Conservation (phyloP, 2,888 invertebrate species). For the Eristalis arbustorum region DNA sequence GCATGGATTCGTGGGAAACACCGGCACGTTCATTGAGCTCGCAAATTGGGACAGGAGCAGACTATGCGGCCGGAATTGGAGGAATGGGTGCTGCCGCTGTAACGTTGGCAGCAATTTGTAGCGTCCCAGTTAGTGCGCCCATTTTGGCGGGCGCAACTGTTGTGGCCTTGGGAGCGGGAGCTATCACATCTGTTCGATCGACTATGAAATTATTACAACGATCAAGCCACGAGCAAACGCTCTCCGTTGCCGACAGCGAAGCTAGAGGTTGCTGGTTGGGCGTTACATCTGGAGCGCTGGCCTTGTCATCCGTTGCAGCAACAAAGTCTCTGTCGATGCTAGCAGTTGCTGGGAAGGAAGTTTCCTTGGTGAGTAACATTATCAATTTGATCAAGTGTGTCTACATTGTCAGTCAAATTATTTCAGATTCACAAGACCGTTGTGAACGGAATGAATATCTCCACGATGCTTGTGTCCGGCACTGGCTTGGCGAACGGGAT, state of each 20-base stretch:
- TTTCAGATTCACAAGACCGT: constrained; percentile 72
- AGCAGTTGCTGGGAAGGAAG: constrained; percentile 74
- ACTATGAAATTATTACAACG: constrained; percentile 74
- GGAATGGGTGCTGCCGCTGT: constrained; percentile 73
- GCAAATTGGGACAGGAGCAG: constrained; percentile 67
- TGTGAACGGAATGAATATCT: constrained; percentile 77
- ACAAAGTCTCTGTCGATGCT: constrained; percentile 73
- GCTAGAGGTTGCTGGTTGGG: constrained; percentile 76
- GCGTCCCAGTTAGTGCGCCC: constrained; percentile 73
- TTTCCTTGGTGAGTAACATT: constrained; percentile 73
- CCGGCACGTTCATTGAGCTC: constrained; percentile 71
- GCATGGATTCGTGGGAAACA: constrained; percentile 73
- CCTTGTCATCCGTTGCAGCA: constrained; percentile 75
- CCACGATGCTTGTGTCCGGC: constrained; percentile 76
- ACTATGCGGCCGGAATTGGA: constrained; percentile 71
- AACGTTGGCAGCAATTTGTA: constrained; percentile 69
- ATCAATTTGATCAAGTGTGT: no score
- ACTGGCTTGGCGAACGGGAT: constrained; percentile 75
- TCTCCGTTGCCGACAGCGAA: constrained; percentile 73
- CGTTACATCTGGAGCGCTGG: constrained; percentile 73
- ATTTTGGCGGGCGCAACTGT: constrained; percentile 72
- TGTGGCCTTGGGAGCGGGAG: constrained; percentile 72
- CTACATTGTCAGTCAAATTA: no score
- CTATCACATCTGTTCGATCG: constrained; percentile 74
- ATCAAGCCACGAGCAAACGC: constrained; percentile 76